Evolutionary conservation across 1,140 invertebrate genomes (phyloP), one percentile per base, ranked within the genome.

Genomic region (Periplaneta americana): DNA sequence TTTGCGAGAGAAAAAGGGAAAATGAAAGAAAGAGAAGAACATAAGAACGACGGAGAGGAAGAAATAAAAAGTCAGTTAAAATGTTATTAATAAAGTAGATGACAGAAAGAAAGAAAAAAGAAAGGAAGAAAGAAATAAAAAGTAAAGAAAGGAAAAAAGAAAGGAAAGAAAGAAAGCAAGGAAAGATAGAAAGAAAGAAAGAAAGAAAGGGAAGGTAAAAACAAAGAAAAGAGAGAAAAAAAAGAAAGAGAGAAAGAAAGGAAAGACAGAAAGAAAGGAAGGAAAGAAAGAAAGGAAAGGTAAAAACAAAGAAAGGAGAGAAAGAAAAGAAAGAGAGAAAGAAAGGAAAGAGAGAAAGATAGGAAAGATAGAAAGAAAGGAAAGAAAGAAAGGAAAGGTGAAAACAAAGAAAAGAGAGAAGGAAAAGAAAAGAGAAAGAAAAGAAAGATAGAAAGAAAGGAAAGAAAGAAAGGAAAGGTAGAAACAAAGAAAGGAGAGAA

Each of bases 201-300:
- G 39, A 81, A 57, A 34, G 74, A 75, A 33, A 81, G 48, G 36
- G 11, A 31, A 75, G 13, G 15, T 11, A 33, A 32, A n/a, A 32
- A 33, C 31, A 34, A 48, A 75, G 39, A 10, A 79, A 31, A 79
- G 34, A 78, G 32, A 74, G 78, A 74, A n/a, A 18, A 36, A 34
- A 31, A 34, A 78, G 39, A 18, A 79, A 77, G 79, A 57, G 34
- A 57, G 66, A 48, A 82, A 57, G 66, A 57, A 82, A 77, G 66
- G 34, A 57, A 77, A 79, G 75, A 82, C 39, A 79, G 78, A 82
- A 77, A 82, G 39, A 74, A 57, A 80, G 77, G 74, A 39, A 79
- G 39, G 66, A 75, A 79, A 57, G 36, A 57, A 57, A 32, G 78
- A 36, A 33, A 28, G 48, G 32, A 57, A 74, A 39, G 39, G 57